Conservation (phyloP, 2,113 vertebrate genomes). For the Nyctereutes procyonoides region DNA sequence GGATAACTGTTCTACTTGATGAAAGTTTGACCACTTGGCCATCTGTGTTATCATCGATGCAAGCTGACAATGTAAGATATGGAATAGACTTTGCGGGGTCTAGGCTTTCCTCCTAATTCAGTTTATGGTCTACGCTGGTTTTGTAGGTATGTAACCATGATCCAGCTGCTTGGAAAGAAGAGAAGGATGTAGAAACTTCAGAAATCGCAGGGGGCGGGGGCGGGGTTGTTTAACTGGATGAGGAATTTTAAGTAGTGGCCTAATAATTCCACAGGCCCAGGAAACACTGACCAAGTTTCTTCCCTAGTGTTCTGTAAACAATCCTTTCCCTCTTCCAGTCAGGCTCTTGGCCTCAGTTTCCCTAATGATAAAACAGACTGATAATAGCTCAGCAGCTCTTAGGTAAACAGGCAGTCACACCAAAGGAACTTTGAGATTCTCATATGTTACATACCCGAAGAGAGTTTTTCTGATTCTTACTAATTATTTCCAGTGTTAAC, state of each 20-base stretch:
- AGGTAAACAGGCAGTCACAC: not conserved
- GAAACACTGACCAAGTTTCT: not conserved
- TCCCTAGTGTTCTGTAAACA: not conserved
- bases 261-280: not conserved
- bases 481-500: slow-evolving; percentile 26
- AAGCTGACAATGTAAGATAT: not conserved
- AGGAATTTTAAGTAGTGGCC: slow-evolving; percentile 6
- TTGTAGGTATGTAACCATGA: not conserved
- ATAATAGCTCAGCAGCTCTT: not conserved
- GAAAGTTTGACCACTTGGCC: not conserved
- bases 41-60: not conserved
- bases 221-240: not conserved
- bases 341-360: slow-evolving; percentile 44
- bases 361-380: not conserved
- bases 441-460: not conserved
- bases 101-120: not conserved
- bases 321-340: not conserved
- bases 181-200: not conserved
- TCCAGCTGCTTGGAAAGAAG: not conserved
- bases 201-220: not conserved
- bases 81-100: not conserved
- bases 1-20: not conserved
- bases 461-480: not conserved
- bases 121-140: not conserved
- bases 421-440: not conserved